Evolutionary conservation across 2,113 vertebrate genomes (phyloP).

Genomic region (Dryoscopus gambensis): DNA sequence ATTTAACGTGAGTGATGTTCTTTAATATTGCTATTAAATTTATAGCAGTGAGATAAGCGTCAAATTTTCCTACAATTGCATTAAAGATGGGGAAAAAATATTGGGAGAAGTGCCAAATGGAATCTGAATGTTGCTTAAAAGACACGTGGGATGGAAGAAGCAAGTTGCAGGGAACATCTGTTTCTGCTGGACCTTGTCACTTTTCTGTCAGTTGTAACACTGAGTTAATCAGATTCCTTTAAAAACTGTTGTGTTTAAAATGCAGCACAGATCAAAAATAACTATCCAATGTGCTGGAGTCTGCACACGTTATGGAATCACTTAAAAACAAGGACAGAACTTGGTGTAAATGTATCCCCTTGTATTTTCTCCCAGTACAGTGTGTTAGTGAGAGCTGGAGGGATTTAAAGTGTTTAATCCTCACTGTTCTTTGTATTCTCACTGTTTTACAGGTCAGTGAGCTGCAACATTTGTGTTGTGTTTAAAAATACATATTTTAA

Average conservation of each 20-base stretch:
- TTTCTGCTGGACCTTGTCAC: slow-evolving; percentile 51
- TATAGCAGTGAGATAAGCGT: neutral
- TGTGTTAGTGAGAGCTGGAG: neutral
- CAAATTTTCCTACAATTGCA: slow-evolving; percentile 23
- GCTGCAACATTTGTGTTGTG: slow-evolving; percentile 20
- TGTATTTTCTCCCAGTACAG: neutral
- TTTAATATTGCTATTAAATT: neutral
- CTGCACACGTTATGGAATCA: neutral
- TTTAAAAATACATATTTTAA: slow-evolving; percentile 34
- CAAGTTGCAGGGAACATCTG: slow-evolving; percentile 61
- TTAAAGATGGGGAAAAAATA: slow-evolving; percentile 14
- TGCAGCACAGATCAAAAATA: slow-evolving; percentile 18
- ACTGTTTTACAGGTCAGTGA: slow-evolving; percentile 25
- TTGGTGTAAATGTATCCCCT: neutral
- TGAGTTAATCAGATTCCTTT: slow-evolving; percentile 25
- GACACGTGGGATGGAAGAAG: slow-evolving; percentile 50
- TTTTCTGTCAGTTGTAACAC: slow-evolving; percentile 41
- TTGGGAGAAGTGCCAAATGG: slow-evolving; percentile 41
- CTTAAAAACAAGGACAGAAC: neutral
- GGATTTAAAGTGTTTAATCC: slow-evolving; percentile 27
- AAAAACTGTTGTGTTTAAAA: slow-evolving; percentile 47
- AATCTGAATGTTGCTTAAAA: slow-evolving; percentile 60
- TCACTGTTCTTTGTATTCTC: slow-evolving; percentile 12
- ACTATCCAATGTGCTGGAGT: neutral
- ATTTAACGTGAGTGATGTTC: neutral